Evolutionary conservation across 2,113 vertebrate species (phyloP), one percentile per base, ranked within the genome.

Genomic region (Xenopus borealis): DNA sequence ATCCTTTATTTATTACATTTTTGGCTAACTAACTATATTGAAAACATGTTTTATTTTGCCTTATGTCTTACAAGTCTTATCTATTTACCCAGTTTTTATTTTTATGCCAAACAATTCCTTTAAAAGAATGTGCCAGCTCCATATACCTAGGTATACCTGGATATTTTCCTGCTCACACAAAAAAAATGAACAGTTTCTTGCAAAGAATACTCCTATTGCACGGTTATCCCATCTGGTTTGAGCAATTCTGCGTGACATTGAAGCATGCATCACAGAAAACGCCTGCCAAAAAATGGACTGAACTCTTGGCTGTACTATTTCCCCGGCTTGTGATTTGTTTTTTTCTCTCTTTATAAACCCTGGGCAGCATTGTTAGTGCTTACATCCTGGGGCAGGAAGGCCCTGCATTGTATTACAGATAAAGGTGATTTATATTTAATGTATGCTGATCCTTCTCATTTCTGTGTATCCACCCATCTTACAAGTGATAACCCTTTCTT

Each of bases 331-430:
- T 59, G 52, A 45, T 10, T 23, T 55, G 13, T 70, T 71, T 59
- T 27, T 46, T 12, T 62, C 62, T 27, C 17, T 12, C 72, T 59
- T 50, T 27, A 4, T 59, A 16, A 45, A 57, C 16, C 62, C 23
- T 65, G 18, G 40, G 19, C 50, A 55, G 7, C 27, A 18, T 50
- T 67, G 16, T 68, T 20, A 12, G 23, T 58, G 33, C 16, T 65
- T 19, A 53, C 57, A 75, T 63, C 66, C 73, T 75, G 73, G 59
- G 6, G 65, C 73, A 75, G 73, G 73, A 75, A 69, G 66, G 57
- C 57, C 27, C 65, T 45, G 58, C 20, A 75, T 69, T 69, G 73
- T 75, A 53, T 46, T 69, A 55, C 8, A 62, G 72, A 69, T 75
- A 40, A 59, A 69, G 58, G 62, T 71, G 57, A 62, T 44, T 69